Base-by-base conservation (phyloP, 2,888 invertebrate species). In the Megastigmus dorsalis region DNA sequence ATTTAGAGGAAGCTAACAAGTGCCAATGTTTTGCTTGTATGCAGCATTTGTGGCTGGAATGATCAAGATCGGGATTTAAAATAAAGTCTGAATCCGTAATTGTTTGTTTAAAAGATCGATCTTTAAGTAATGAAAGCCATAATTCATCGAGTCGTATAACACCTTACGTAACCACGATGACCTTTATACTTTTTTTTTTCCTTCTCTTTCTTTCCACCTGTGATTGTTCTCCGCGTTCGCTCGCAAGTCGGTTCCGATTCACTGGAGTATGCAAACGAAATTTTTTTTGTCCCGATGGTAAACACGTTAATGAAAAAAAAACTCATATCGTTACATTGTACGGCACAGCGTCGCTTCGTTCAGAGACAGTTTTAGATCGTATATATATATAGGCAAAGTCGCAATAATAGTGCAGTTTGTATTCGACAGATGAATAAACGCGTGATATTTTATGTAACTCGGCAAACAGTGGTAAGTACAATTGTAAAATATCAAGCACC, bases 231-330 rank as follows among this genome's bases (percentile, higher is more conserved):
- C 5, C n/a, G 36, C 43, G 45, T 52, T 50, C n/a, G n/a, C n/a
- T n/a, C n/a, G n/a, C n/a, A n/a, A n/a, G n/a, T n/a, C n/a, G n/a
- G 71, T 50, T 72, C 7, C 50, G n/a, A 59, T 41, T 20, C 65
- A 57, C 13, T 41, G 59, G 28, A 50, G 33, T 72, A 72, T 72
- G 65, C 50, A 15, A 72, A 66, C 18, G 59, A 65, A 57, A 72
- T 36, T 30, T 54, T 45, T 45, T 55, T n/a, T 26, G 20, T 7
- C 30, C 33, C 10, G 18, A 62, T n/a, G n/a, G n/a, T n/a, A n/a
- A n/a, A n/a, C n/a, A n/a, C n/a, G n/a, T n/a, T n/a, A n/a, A n/a
- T n/a, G n/a, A n/a, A n/a, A n/a, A n/a, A n/a, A 36, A 59, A 3
- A 41, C 38, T n/a, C 13, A 41, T 9, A n/a, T 26, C 26, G n/a